Evolutionary conservation across 2,797 vertebrate species (phyloP), one percentile per base, ranked within the genome.

Genomic region (Epinephelus malabaricus): DNA sequence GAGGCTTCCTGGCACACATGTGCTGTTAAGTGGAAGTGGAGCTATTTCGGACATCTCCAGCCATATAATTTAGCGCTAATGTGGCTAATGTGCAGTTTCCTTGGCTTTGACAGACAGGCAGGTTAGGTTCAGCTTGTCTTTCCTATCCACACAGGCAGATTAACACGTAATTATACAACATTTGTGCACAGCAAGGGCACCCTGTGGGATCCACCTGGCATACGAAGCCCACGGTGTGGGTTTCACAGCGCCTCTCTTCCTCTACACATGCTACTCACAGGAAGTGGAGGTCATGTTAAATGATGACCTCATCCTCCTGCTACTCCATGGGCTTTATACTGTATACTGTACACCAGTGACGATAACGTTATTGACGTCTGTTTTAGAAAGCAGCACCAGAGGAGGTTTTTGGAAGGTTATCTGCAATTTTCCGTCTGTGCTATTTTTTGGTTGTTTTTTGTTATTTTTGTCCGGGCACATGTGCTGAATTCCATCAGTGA

Each of bases 91-190:
- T 82, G 49, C 70, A 60, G 21, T 88, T 84, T 75, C 73, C 69
- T 77, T 81, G 79, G 74, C 78, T 80, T 75, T 83, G 71, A 85
- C 50, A 76, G 87, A 85, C 81, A 86, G 62, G 67, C 66, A 62
- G 69, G 79, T 86, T 65, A 25, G 51, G 54, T 81, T 80, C 30
- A 61, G 58, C 59, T 80, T 25, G 27, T 79, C 62, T 84, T 76
- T 84, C 49, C 63, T 46, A 53, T 87, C 75, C 60, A 70, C 85
- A 65, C 73, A 50, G 79, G 73, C 86, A 92, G 79, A 93, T 94
- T 91, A 92, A 84, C 86, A 89, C 66, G 45, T 93, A 93, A 93
- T 93, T 94, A 88, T 79, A 73, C 74, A 87, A 88, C 93, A 94
- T 94, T 94, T 95, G 93, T 90, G 79, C 91, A 67, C 92, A 88